Conservation (phyloP, 2,113 vertebrate species). For the Hirundichthys speculiger region DNA sequence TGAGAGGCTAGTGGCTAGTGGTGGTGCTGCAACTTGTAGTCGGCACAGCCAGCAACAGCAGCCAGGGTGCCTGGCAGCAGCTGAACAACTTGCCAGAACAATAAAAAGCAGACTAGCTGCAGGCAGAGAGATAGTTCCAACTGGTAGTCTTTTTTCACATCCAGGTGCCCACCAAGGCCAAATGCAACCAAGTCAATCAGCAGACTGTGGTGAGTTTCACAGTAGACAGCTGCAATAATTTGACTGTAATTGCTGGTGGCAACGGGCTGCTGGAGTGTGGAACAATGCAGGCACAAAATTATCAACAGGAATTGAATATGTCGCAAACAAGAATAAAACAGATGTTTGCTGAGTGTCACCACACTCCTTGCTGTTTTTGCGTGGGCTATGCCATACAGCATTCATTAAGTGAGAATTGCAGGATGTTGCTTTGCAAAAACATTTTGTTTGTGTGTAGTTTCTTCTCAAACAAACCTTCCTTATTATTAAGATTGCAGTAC, state of each 20-base stretch:
- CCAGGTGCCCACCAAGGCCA: slow-evolving; percentile 49
- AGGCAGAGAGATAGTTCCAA: slow-evolving; percentile 63
- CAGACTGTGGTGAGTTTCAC: slow-evolving; percentile 30
- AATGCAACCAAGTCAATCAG: slow-evolving; percentile 33
- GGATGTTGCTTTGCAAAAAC: too few species aligned
- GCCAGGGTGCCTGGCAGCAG: slow-evolving; percentile 55
- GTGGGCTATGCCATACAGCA: neutral
- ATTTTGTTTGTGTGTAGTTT: too few species aligned
- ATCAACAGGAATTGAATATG: slow-evolving; percentile 12
- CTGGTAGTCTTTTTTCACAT: slow-evolving; percentile 40
- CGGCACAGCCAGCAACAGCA: slow-evolving; percentile 21
- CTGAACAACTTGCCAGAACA: slow-evolving; percentile 38
- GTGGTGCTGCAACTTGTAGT: slow-evolving; percentile 29
- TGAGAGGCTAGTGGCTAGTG: slow-evolving; percentile 48
- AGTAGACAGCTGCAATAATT: slow-evolving; percentile 25
- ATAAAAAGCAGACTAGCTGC: slow-evolving; percentile 48
- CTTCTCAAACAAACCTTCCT: too few species aligned
- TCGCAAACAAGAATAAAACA: neutral
- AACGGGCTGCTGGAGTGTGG: slow-evolving; percentile 11
- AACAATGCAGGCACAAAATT: slow-evolving; percentile 35
- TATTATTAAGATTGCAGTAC: too few species aligned
- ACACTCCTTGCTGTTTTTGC: neutral
- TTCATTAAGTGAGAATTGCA: neutral
- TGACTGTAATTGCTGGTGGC: slow-evolving; percentile 21
- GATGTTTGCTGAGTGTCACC: slow-evolving; percentile 5